phyloP scores from a whole-genome alignment of 37 sponge, comb jelly and placozoan genomes.

The Oopsacas minuta region DNA sequence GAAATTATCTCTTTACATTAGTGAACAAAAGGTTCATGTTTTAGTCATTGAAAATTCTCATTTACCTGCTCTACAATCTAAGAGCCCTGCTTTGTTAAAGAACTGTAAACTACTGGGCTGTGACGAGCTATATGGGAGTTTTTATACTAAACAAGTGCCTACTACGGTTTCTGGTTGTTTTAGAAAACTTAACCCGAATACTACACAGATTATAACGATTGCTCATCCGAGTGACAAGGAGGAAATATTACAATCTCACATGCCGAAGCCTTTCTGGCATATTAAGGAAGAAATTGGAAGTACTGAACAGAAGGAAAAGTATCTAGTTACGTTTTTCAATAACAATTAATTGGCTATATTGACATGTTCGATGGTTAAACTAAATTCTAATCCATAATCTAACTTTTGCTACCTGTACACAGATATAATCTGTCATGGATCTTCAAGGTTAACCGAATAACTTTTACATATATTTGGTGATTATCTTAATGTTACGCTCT shows the following conservation, averaged over 20 bases:
- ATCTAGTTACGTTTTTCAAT: not conserved
- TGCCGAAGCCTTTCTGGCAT: not conserved
- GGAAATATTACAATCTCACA: not conserved
- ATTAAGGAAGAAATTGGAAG: not conserved
- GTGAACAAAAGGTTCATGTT: not conserved
- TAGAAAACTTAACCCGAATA: not conserved
- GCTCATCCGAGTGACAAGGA: not conserved
- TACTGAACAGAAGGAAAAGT: not conserved
- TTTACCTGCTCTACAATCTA: not conserved
- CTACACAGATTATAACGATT: not conserved
- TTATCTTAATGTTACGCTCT: too few relatives aligned
- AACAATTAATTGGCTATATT: not conserved
- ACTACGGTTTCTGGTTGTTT: not conserved
- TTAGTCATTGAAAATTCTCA: not conserved
- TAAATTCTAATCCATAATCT: too few relatives aligned
- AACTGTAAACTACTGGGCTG: constrained; percentile 3
- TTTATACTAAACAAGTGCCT: not conserved
- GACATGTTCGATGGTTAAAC: too few relatives aligned
- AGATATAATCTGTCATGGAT: too few relatives aligned
- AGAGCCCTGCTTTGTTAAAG: not conserved
- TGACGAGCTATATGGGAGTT: not conserved
- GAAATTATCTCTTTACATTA: not conserved
- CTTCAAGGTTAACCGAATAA: too few relatives aligned
- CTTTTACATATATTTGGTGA: too few relatives aligned
- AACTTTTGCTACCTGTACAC: too few relatives aligned